Evolutionary conservation across 2,888 invertebrate genomes (phyloP).

Genomic region (Parapristionchus giblindavisi): DNA sequence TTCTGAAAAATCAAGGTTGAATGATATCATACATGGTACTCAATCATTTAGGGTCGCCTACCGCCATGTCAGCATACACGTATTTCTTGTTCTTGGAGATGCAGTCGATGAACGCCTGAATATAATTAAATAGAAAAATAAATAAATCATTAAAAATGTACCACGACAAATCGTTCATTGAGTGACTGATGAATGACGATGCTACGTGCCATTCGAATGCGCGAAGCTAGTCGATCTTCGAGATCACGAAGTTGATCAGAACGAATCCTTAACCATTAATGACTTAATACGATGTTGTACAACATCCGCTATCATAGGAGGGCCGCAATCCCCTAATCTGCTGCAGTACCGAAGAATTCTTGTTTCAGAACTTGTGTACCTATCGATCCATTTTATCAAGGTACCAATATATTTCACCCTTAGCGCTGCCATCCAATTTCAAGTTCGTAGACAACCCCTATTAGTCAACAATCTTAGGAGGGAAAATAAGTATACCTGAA

Average conservation of each 20-base stretch:
- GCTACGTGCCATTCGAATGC: slow-evolving; percentile 78
- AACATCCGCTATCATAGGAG: too few relatives aligned
- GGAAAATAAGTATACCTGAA: too few relatives aligned
- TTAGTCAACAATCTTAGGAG: too few relatives aligned
- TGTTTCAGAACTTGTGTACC: too few relatives aligned
- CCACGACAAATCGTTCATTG: slow-evolving; percentile 84
- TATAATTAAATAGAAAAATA: too few relatives aligned
- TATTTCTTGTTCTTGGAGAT: slow-evolving; percentile 19
- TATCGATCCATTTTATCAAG: too few relatives aligned
- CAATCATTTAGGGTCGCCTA: slow-evolving; percentile 71
- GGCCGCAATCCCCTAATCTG: too few relatives aligned
- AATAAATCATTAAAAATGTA: slow-evolving; percentile 62
- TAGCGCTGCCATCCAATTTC: too few relatives aligned
- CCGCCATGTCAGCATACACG: slow-evolving; percentile 1
- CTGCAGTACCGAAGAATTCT: too few relatives aligned
- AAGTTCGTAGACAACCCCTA: too few relatives aligned
- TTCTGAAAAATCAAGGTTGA: slow-evolving; percentile 26
- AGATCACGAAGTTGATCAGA: slow-evolving; percentile 77
- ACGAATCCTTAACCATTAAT: slow-evolving; percentile 12
- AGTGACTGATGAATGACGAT: slow-evolving; percentile 82
- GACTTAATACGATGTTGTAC: too few relatives aligned
- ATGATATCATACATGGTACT: slow-evolving; percentile 54
- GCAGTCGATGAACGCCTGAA: slow-evolving; percentile 33
- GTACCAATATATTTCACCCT: too few relatives aligned
- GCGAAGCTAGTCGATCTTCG: slow-evolving; percentile 78